Percentiles rank a stretch among this genome's conserved stretches.
These are phyloP conservation scores for Eulemur mongoz DNA, from an alignment of 2,797 vertebrate species.

Conservation along the genomic window DNA sequence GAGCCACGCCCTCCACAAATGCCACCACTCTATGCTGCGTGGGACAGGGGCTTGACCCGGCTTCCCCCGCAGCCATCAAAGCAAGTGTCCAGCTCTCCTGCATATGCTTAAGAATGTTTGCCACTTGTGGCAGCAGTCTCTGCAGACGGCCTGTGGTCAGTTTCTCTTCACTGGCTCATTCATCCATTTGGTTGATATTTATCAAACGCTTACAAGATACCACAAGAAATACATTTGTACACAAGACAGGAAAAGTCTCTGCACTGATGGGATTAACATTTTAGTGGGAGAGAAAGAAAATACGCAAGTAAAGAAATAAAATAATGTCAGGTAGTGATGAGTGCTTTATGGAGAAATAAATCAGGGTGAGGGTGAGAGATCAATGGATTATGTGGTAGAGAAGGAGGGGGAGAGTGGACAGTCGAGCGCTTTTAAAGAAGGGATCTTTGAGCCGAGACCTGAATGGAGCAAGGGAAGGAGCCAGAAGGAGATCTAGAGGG, in stretches of 20 bases:
- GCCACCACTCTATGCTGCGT: neutral
- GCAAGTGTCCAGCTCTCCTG: neutral
- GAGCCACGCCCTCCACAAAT: neutral
- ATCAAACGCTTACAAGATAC: neutral
- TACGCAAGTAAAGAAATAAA: neutral
- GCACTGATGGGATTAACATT: neutral
- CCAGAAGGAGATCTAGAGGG: neutral
- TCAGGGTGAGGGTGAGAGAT: neutral
- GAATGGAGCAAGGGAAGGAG: neutral
- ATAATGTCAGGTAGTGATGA: neutral
- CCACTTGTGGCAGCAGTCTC: neutral
- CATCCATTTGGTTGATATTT: neutral
- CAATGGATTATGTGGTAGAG: neutral
- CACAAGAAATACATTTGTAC: neutral
- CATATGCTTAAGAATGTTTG: neutral
- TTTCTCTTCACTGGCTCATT: neutral
- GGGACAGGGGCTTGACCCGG: no score
- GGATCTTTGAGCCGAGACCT: neutral
- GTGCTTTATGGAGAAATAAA: neutral
- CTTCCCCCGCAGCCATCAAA: neutral
- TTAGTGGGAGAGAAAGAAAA: constrained; percentile 6
- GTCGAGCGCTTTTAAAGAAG: neutral
- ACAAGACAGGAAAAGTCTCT: neutral
- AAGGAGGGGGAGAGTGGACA: neutral
- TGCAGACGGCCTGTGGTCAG: neutral